Evolutionary conservation across 2,888 invertebrate genomes (phyloP).

Genomic region (Meloe dianella): DNA sequence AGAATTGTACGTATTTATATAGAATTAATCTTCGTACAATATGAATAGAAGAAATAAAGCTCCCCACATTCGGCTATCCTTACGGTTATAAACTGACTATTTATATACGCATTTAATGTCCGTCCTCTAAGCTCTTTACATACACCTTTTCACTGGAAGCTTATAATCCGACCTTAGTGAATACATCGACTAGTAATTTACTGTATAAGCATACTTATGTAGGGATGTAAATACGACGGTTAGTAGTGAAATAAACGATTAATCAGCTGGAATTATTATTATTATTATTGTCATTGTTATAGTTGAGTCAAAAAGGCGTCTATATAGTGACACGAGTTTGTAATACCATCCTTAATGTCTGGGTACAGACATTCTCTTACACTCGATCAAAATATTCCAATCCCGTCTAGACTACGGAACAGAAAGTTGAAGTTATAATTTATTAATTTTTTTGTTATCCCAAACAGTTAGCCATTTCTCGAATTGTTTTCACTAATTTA

Average conservation of each 20-base stretch:
- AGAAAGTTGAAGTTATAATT: neutral
- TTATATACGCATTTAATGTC: slow-evolving; percentile 27
- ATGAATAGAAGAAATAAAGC: slow-evolving; percentile 16
- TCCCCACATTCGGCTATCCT: neutral
- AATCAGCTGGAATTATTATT: slow-evolving; percentile 1
- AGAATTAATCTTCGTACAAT: slow-evolving; percentile 18
- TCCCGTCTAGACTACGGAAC: neutral
- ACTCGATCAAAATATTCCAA: neutral
- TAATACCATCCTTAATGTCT: too few relatives aligned
- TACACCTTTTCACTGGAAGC: slow-evolving; percentile 14
- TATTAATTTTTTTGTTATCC: neutral
- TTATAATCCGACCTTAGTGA: slow-evolving; percentile 11
- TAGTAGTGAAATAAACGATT: neutral
- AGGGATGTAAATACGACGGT: neutral
- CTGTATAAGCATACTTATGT: neutral
- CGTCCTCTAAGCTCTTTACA: slow-evolving; percentile 15
- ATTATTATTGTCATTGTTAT: neutral
- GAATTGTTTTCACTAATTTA: neutral
- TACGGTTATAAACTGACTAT: slow-evolving; percentile 15
- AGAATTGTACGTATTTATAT: neutral
- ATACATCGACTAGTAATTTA: neutral
- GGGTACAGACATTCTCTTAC: too few relatives aligned
- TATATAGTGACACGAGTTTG: too few relatives aligned
- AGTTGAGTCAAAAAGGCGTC: neutral
- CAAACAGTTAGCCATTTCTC: neutral